Conservation (phyloP, 2,113 vertebrate genomes). For the Sceloporus tristichus region DNA sequence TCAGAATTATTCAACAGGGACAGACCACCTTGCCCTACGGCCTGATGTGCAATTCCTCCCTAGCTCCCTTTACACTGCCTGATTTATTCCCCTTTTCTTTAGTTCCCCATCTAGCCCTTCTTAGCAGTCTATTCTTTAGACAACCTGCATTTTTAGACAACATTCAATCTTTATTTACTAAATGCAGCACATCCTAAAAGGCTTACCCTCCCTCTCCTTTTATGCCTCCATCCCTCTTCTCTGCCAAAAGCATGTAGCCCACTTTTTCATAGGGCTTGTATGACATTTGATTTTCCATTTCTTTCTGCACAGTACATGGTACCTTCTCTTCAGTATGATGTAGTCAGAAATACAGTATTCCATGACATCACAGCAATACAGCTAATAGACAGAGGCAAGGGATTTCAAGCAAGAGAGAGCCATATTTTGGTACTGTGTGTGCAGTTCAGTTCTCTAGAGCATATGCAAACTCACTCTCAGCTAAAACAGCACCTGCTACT, state of each 20-base stretch:
- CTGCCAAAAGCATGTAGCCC: background rate
- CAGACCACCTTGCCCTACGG: background rate
- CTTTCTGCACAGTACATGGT: background rate
- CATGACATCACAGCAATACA: slow-evolving; percentile 33
- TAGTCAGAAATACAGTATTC: slow-evolving; percentile 14
- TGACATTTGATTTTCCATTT: background rate
- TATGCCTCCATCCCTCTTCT: background rate
- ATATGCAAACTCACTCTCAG: slow-evolving; percentile 47
- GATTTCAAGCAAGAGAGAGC: background rate
- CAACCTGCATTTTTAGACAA: background rate
- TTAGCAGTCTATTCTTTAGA: background rate
- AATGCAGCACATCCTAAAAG: background rate
- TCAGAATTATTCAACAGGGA: too few species aligned
- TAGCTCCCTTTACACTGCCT: background rate
- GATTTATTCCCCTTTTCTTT: background rate
- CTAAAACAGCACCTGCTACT: background rate
- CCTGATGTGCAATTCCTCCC: background rate
- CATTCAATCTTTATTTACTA: background rate
- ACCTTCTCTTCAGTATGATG: background rate
- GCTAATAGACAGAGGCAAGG: background rate
- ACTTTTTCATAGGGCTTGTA: background rate
- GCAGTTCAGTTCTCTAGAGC: slow-evolving; percentile 29
- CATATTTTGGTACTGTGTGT: slow-evolving; percentile 10
- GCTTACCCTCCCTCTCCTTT: background rate
- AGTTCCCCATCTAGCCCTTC: background rate